Evolutionary conservation across 2,113 vertebrate species (phyloP), one percentile per base, ranked within the genome.

Genomic region (Speoplatyrhinus poulsoni): DNA sequence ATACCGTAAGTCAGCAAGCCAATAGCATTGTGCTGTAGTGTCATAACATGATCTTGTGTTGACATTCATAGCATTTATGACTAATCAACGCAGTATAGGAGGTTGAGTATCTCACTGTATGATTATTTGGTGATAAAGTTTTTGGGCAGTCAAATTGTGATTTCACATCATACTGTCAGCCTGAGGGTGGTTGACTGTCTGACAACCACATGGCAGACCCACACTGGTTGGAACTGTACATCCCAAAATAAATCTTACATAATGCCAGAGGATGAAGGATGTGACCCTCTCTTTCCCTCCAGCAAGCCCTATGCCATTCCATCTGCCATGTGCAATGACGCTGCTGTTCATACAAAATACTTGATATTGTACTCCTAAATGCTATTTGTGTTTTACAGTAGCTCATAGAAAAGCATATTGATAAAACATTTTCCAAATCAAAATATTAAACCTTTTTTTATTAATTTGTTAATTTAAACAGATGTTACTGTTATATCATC

Each of bases 161-260:
- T 82, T 84, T 77, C 69, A 63, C 66, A 67, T 82, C 60, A 10
- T 17, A 62, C 69, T 69, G 62, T 76, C 63, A 80, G 77, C 49
- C 73, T 54, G 55, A 69, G 60, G 75, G 75, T 69, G 70, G 72
- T 65, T 72, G 68, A 73, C 67, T 74, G 78, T 77, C 76, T 77
- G 82, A 78, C 73, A 70, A 36, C 71, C 72, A 80, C 77, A 85
- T 76, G 70, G 75, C 53, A 81, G 81, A 78, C 73, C 77, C 77
- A 80, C 70, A 64, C 77, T 74, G 68, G 65, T 81, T 72, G 84
- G 65, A 87, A 89, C 79, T 76, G 74, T 88, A 79, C 69, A 48
- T 74, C 78, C 87, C 82, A 85, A 88, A 90, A 85, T 87, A 89
- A 85, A 79, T 64, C 67, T 90, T 88, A 90, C 73, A 71, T 89